Evolutionary conservation across 1,140 invertebrate genomes (phyloP), one percentile per base, ranked within the genome.

Genomic region (Nixonia krombeini): DNA sequence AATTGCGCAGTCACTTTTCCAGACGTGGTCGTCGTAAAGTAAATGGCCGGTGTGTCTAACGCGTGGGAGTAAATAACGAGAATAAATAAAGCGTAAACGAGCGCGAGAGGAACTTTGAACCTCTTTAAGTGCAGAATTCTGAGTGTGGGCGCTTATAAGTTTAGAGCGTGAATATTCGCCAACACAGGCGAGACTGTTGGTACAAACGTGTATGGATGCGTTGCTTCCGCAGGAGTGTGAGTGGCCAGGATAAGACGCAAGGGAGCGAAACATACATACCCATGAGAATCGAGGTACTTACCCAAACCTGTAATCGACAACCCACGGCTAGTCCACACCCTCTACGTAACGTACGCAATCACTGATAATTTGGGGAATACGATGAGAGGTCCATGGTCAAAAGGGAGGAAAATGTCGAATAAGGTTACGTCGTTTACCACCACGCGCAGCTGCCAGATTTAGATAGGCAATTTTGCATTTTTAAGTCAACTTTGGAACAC

Each of bases 31-130:
- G 71, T 72, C 74, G 65, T 75, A 75, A 76, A 75, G 72, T 75
- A 75, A 75, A 75, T 75, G 75, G 58, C 71, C 59, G 57, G 61
- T 58, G 57, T 56, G 73, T 51, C 62, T 69, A 38, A 51, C 53
- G 72, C 69, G 78, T 80, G 70, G 78, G 76, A 79, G 78, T 78
- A 80, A 80, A 80, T 80, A 78, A 80, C 72, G 72, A 66, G 74
- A 74, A 79, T 80, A 79, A 79, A 80, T 80, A 79, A 80, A 66
- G 76, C 74, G 72, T 69, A 80, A 80, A 76, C 75, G 75, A 69
- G 55, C 69, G 49, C 49, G 65, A 35, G 70, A 61, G 64, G 65
- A 78, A 78, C 73, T 78, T 75, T 63, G 65, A 75, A 74, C 65
- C 73, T 75, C 59, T 75, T 79, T 70, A 64, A 73, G 57, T 44